Evolutionary conservation across 1,140 invertebrate genomes (phyloP).

Genomic region (Berghia stephanieae): DNA sequence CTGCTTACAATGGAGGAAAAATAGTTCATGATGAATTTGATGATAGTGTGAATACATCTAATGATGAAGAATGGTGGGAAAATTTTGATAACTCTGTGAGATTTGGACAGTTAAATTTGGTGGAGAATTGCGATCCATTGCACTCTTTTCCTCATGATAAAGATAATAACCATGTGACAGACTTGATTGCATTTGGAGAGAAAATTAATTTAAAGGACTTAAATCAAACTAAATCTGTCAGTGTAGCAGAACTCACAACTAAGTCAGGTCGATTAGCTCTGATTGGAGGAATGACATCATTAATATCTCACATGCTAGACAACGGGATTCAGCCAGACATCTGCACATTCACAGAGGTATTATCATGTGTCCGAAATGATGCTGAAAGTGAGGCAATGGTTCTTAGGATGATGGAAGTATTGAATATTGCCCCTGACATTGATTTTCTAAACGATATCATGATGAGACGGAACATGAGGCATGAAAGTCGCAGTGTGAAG

Average conservation of each 20-base stretch:
- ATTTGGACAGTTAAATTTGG: background rate
- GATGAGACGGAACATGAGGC: conserved; percentile 77
- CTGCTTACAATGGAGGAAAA: too few species aligned
- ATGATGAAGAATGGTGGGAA: too few species aligned
- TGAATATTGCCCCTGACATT: conserved; percentile 76
- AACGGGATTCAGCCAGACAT: conserved; percentile 77
- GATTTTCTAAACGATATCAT: conserved; percentile 89
- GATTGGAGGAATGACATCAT: conserved; percentile 81
- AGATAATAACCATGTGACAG: background rate
- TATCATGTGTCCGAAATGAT: conserved; percentile 77
- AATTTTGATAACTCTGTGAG: background rate
- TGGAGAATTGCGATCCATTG: too few species aligned
- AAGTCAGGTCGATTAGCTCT: conserved; percentile 71
- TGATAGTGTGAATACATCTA: too few species aligned
- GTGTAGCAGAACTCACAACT: conserved; percentile 30
- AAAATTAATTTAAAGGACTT: background rate
- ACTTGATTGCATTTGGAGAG: background rate
- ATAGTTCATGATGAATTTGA: too few species aligned
- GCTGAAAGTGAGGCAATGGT: conserved; percentile 75
- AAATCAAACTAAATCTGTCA: background rate
- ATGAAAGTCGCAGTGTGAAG: conserved; percentile 75
- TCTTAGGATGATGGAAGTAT: conserved; percentile 71
- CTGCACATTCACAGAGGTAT: conserved; percentile 81
- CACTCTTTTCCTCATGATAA: conserved; percentile 9
- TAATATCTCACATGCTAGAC: conserved; percentile 77